Evolutionary conservation across 2,888 invertebrate species (phyloP).

Genomic region (Metellina segmentata): DNA sequence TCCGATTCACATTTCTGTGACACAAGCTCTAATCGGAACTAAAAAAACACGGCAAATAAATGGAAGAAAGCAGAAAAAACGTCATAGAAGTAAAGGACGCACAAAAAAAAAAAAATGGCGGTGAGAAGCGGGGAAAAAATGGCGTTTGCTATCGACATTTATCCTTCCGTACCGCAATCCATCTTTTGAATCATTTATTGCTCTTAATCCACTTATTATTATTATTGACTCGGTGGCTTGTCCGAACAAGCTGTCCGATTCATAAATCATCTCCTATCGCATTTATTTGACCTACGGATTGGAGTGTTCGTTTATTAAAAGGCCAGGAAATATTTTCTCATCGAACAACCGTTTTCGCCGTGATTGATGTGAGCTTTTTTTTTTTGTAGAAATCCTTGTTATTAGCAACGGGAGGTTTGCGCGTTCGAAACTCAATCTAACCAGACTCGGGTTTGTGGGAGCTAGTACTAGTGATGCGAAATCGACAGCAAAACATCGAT

Average conservation of each 20-base stretch:
- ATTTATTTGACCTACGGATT: not conserved
- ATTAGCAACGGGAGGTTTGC: not conserved
- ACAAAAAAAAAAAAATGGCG: not conserved
- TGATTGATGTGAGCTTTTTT: not conserved
- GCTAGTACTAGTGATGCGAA: too few species aligned
- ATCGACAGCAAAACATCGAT: too few species aligned
- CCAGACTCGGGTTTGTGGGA: too few species aligned
- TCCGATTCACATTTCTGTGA: not conserved
- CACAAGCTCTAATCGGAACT: not conserved
- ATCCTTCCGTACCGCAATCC: not conserved
- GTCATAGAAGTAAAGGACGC: too few species aligned
- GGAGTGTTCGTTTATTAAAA: conserved; percentile 6
- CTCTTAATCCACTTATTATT: conserved; percentile 39
- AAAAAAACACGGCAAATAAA: too few species aligned
- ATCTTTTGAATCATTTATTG: conserved; percentile 20
- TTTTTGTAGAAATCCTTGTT: not conserved
- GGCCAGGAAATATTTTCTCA: conserved; percentile 22
- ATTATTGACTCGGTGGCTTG: conserved; percentile 17
- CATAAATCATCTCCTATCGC: conserved; percentile 1
- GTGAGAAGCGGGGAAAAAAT: not conserved
- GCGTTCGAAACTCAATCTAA: not conserved
- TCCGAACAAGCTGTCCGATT: not conserved
- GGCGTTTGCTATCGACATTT: conserved; percentile 5
- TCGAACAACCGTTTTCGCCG: not conserved
- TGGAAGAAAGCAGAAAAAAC: too few species aligned